These are phyloP conservation scores for Euschistus heros DNA, from an alignment of 1,140 invertebrate genomes.

Conservation along the genomic window DNA sequence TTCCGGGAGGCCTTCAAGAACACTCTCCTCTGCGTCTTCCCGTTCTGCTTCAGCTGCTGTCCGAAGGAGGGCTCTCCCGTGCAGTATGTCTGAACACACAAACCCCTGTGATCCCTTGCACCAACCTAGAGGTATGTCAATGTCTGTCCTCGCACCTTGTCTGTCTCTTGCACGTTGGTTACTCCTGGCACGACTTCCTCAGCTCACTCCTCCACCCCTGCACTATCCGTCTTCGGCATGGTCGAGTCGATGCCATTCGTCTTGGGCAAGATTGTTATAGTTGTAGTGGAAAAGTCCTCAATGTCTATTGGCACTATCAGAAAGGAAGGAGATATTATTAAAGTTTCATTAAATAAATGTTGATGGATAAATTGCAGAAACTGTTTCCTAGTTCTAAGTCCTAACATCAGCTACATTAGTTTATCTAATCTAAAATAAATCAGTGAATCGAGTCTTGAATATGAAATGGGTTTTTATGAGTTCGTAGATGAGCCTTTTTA, in stretches of 20 bases:
- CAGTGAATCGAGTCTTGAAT: no score
- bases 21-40: slow-evolving; percentile 72
- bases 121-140: slow-evolving; percentile 18
- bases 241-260: not conserved
- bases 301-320: not conserved
- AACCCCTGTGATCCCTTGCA: slow-evolving; percentile 15
- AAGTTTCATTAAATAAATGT: not conserved
- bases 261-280: not conserved
- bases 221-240: not conserved
- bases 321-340: not conserved
- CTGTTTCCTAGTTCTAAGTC: not conserved
- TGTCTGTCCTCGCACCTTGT: slow-evolving; percentile 7
- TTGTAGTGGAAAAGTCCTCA: not conserved
- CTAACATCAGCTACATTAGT: not conserved
- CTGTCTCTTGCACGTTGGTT: no score
- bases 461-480: no score
- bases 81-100: slow-evolving; percentile 27
- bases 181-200: not conserved
- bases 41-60: slow-evolving; percentile 53
- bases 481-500: no score
- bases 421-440: no score
- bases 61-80: slow-evolving; percentile 26
- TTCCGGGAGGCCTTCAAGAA: slow-evolving; percentile 94
- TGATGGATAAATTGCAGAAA: not conserved
- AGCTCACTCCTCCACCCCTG: not conserved